These are phyloP conservation scores for Norana najaformis DNA, from an alignment of 2,888 invertebrate genomes.

Conservation along the genomic window DNA sequence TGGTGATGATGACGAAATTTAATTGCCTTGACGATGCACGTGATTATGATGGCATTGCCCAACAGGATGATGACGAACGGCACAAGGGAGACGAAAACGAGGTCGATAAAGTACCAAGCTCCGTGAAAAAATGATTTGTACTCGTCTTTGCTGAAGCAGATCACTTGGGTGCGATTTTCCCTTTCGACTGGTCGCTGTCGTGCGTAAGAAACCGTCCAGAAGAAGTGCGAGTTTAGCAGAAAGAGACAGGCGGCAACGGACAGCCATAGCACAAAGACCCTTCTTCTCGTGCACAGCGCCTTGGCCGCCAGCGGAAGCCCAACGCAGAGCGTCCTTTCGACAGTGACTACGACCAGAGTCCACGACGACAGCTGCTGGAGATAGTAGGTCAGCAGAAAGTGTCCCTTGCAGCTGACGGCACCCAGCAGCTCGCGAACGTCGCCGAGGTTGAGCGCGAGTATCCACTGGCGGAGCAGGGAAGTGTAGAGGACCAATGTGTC, in stretches of 20 bases:
- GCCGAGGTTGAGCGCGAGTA: neutral
- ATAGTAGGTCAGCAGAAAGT: constrained; percentile 50
- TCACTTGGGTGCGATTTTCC: neutral
- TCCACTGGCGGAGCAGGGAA: neutral
- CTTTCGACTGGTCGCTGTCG: neutral
- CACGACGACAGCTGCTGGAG: constrained; percentile 52
- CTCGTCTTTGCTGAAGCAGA: constrained; percentile 25
- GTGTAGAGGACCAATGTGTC: neutral
- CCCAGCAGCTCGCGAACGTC: neutral
- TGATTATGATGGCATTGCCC: constrained; percentile 50
- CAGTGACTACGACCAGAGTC: constrained; percentile 53
- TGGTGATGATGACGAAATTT: constrained; percentile 29
- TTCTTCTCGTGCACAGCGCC: constrained; percentile 43
- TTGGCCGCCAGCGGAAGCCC: constrained; percentile 50
- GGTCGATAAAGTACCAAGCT: constrained; percentile 54
- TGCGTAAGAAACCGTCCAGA: constrained; percentile 28
- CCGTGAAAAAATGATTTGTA: constrained; percentile 26
- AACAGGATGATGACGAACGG: constrained; percentile 50
- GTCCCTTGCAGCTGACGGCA: constrained; percentile 39
- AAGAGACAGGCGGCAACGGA: constrained; percentile 26
- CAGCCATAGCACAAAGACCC: constrained; percentile 28
- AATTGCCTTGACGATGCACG: constrained; percentile 43
- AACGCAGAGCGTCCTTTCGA: constrained; percentile 51
- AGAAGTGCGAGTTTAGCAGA: constrained; percentile 34
- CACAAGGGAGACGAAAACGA: constrained; percentile 48